Conservation (phyloP, 2,113 vertebrate genomes). For the Gulo gulo region DNA sequence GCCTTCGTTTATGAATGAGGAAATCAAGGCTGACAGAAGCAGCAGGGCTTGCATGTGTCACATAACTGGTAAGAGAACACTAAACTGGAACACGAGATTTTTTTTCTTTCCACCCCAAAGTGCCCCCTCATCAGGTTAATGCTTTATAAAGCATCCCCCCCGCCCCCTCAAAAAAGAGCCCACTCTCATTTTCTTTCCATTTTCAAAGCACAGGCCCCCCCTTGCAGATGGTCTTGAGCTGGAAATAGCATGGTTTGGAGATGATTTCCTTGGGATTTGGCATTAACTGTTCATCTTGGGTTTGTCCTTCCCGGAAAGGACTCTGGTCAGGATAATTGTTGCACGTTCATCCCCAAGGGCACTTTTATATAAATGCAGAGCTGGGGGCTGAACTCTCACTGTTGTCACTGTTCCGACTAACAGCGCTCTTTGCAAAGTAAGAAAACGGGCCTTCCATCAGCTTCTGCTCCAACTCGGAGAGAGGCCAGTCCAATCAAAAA, state of each 20-base stretch:
- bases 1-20: background rate
- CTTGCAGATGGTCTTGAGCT: background rate
- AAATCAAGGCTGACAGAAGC: background rate
- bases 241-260: background rate
- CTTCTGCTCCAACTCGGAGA: slow-evolving; percentile 46
- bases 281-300: background rate
- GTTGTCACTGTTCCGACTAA: slow-evolving; percentile 60
- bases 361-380: slow-evolving; percentile 53
- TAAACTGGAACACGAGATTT: background rate
- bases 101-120: background rate
- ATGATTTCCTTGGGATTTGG: background rate
- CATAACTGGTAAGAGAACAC: background rate
- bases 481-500: slow-evolving; percentile 44
- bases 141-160: background rate
- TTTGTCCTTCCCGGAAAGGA: slow-evolving; percentile 40
- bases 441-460: slow-evolving; percentile 66
- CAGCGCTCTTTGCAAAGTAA: slow-evolving; percentile 44
- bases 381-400: background rate
- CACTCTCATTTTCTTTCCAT: background rate
- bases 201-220: background rate
- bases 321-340: background rate
- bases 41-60: rapidly evolving
- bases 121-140: background rate
- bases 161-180: background rate
- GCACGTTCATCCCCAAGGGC: slow-evolving; percentile 30